Evolutionary conservation across 2,888 invertebrate genomes (phyloP).

Genomic region (Cerastis leucographa): DNA sequence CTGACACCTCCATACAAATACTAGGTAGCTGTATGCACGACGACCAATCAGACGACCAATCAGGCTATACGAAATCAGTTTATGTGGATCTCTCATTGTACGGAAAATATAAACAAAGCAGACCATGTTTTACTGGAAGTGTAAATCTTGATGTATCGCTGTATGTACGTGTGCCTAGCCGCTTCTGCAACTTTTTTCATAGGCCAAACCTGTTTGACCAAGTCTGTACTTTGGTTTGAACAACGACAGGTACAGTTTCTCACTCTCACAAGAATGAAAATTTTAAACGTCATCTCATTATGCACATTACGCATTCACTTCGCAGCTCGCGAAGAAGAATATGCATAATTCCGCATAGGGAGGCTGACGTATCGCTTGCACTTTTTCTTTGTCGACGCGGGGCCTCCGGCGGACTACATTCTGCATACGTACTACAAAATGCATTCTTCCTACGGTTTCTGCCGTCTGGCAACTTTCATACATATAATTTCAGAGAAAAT

Average conservation of each 20-base stretch:
- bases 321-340: constrained; percentile 51
- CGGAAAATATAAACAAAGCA: too few relatives aligned
- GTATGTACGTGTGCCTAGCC: too few relatives aligned
- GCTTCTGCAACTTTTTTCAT: too few relatives aligned
- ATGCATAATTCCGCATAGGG: constrained; percentile 68
- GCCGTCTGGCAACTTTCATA: constrained; percentile 79
- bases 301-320: constrained; percentile 59
- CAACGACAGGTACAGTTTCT: background rate
- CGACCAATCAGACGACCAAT: too few relatives aligned
- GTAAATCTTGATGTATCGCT: too few relatives aligned
- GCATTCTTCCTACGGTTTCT: constrained; percentile 73
- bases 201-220: background rate
- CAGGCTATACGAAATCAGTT: too few relatives aligned
- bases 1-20: background rate
- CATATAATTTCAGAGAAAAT: constrained; percentile 77
- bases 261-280: constrained; percentile 21
- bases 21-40: too few relatives aligned
- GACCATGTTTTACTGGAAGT: too few relatives aligned
- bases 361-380: constrained; percentile 73
- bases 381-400: constrained; percentile 74
- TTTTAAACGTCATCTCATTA: constrained; percentile 53
- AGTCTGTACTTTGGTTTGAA: background rate
- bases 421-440: constrained; percentile 65
- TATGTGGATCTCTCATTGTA: too few relatives aligned
- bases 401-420: constrained; percentile 57